Conservation (phyloP, 2,888 invertebrate genomes). For the Calliscelio sp. region DNA sequence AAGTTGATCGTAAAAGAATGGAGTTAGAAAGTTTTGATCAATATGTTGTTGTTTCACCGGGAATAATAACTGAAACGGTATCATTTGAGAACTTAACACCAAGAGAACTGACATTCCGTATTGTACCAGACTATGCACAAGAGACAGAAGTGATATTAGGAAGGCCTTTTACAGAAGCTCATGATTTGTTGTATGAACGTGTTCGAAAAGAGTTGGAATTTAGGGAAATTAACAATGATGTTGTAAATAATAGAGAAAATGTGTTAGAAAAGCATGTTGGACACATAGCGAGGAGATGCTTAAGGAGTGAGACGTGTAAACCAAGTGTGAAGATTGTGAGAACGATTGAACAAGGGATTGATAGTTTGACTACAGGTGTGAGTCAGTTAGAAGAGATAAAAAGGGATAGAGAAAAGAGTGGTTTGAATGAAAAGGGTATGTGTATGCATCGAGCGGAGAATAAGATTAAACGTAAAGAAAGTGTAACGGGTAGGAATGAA, state of each 20-base stretch:
- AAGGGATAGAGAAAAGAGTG: too few relatives aligned
- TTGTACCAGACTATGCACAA: conserved; percentile 35
- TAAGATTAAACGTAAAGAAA: too few relatives aligned
- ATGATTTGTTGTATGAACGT: background rate
- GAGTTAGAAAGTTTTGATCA: background rate
- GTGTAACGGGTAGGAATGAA: too few relatives aligned
- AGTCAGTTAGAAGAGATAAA: too few relatives aligned
- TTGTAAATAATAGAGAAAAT: too few relatives aligned
- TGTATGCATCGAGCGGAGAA: too few relatives aligned
- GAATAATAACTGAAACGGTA: background rate
- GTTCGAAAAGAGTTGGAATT: background rate
- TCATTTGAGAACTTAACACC: conserved; percentile 14
- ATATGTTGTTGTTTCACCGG: background rate
- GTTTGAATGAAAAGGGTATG: too few relatives aligned
- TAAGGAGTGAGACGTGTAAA: too few relatives aligned
- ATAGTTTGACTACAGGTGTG: too few relatives aligned
- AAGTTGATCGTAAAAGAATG: background rate
- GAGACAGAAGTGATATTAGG: conserved; percentile 48
- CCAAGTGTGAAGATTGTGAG: background rate
- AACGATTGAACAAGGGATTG: too few relatives aligned
- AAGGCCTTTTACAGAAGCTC: conserved; percentile 51
- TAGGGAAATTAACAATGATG: background rate
- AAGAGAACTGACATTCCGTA: background rate
- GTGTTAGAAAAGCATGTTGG: too few relatives aligned
- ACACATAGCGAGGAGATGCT: background rate